phyloP scores from a whole-genome alignment of 2,797 vertebrate genomes.

The Ceyx erithaca region DNA sequence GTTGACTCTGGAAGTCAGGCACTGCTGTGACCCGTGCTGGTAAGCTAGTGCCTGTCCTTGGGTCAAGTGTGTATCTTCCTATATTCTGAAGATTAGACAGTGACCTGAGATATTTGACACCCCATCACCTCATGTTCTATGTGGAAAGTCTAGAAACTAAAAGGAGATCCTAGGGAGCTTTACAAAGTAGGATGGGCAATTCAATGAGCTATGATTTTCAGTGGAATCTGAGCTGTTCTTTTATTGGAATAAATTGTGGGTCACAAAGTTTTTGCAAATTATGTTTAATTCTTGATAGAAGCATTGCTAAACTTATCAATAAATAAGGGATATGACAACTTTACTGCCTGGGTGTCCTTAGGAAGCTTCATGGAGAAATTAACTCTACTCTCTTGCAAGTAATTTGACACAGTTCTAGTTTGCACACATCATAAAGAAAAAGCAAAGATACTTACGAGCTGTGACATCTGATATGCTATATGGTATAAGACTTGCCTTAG shows the following conservation, averaged over 20 bases:
- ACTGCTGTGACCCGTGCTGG: background rate
- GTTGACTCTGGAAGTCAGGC: background rate
- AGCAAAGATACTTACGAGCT: constrained; percentile 3
- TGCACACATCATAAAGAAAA: constrained; percentile 44
- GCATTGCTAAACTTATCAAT: background rate
- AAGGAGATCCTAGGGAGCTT: background rate
- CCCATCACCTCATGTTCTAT: background rate
- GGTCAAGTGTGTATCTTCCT: background rate
- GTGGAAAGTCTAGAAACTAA: background rate
- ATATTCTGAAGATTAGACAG: background rate
- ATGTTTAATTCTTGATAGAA: background rate
- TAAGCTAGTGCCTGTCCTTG: background rate
- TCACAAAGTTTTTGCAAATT: background rate
- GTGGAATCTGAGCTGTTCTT: background rate
- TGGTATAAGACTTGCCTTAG: background rate
- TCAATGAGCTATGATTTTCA: background rate
- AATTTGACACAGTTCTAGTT: constrained; percentile 42
- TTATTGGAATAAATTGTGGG: background rate
- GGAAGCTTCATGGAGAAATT: background rate
- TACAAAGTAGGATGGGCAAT: background rate
- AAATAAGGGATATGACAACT: constrained; percentile 2
- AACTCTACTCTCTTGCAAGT: constrained; percentile 6
- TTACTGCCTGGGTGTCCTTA: constrained; percentile 6
- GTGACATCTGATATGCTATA: background rate
- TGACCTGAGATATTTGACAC: background rate